Evolutionary conservation across 2,797 vertebrate genomes (phyloP).

Genomic region (Vireo griseus): DNA sequence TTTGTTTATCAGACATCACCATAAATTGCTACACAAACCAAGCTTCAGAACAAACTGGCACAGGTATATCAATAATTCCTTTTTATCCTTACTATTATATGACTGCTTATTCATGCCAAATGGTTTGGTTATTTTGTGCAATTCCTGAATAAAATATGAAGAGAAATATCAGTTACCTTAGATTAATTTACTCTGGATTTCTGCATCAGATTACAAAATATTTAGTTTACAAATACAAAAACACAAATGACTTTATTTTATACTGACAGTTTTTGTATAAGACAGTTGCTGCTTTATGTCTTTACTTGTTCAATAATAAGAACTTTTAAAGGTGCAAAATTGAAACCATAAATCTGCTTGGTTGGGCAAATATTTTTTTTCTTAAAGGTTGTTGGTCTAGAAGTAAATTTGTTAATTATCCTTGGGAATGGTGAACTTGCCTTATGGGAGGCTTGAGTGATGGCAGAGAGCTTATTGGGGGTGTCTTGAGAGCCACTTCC

Average conservation of each 20-base stretch:
- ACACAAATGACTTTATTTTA: background rate
- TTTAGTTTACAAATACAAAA: background rate
- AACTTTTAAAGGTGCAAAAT: conserved; percentile 15
- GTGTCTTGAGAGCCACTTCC: conserved; percentile 66
- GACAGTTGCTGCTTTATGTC: background rate
- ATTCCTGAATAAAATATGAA: background rate
- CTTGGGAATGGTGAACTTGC: conserved; percentile 30
- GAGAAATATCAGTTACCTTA: background rate
- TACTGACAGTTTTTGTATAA: background rate
- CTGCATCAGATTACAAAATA: background rate
- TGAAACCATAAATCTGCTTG: background rate
- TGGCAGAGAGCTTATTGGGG: conserved; percentile 68
- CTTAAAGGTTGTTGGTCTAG: background rate
- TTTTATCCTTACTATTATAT: background rate
- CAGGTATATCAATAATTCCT: background rate
- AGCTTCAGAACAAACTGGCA: background rate
- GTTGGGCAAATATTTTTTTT: background rate
- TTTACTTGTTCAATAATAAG: background rate
- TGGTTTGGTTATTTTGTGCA: background rate
- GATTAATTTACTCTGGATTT: background rate
- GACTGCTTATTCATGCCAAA: background rate
- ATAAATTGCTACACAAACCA: background rate
- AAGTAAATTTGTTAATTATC: conserved; percentile 40
- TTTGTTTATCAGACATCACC: background rate
- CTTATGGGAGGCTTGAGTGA: conserved; percentile 58